Percentiles rank a stretch among this genome's conserved stretches.
phyloP scores from a whole-genome alignment of 2,113 vertebrate species.

The Tachysurus fulvidraco region DNA sequence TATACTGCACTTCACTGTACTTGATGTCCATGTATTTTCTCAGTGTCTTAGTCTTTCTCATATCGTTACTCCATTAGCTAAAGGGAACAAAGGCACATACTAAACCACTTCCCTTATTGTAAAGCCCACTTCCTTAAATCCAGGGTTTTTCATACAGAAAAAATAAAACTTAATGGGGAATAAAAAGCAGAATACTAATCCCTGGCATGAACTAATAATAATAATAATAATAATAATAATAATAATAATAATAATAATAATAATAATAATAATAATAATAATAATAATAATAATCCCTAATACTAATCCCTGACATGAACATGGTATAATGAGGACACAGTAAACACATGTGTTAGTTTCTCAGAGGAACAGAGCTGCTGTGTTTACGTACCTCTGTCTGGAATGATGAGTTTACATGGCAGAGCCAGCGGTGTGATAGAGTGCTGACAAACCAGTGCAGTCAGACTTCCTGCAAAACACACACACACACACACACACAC shows the following conservation, averaged over 20 bases:
- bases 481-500: slow-evolving; percentile 45
- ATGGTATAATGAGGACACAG: not conserved
- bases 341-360: not conserved
- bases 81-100: not conserved
- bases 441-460: slow-evolving; percentile 82
- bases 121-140: not conserved
- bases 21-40: not conserved
- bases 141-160: not conserved
- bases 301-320: not conserved
- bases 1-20: not conserved
- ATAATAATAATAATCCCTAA: not conserved
- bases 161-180: not conserved
- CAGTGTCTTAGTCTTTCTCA: not conserved
- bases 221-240: no score
- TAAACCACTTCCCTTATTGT: not conserved
- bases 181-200: no score
- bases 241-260: no score
- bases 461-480: slow-evolving; percentile 76
- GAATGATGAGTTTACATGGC: slow-evolving; percentile 84
- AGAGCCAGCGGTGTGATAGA: slow-evolving; percentile 83
- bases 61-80: not conserved
- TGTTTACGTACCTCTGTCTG: slow-evolving; percentile 35
- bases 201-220: no score
- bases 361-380: not conserved
- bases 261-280: no score